Evolutionary conservation across 2,113 vertebrate genomes (phyloP), one percentile per base, ranked within the genome.

Genomic region (Myxocyprinus asiaticus): DNA sequence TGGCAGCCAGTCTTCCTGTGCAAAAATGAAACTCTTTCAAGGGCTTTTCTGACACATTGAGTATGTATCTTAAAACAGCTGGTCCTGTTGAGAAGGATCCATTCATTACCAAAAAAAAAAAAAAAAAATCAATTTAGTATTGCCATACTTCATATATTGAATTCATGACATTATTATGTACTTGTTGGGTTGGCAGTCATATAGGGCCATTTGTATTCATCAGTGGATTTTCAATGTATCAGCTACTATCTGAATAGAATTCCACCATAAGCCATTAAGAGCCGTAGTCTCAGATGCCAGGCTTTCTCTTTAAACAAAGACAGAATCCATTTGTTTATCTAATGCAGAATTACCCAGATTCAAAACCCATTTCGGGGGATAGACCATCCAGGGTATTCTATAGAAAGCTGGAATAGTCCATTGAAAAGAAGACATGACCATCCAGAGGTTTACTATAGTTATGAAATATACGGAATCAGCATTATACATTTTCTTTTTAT

Each of bases 301-400:
- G 48, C 12, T 53, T 61, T 71, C 55, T 63, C 59, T 77, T 53
- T 63, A 68, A 77, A 76, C 73, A 76, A 70, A 81, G 15, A 47
- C 50, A 65, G 63, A 81, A 84, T 84, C 82, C 75, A 81, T 84
- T 81, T 73, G 77, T 84, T 84, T 78, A 78, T 81, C 69, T 9
- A 75, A 65, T 75, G 62, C 68, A 69, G 77, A 66, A 84, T 69
- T 64, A 78, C 22, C 66, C 63, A 67, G 74, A 77, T 67, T 62
- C 43, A 56, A 77, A 83, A 55, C 44, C 67, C 70, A 66, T 80
- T 83, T 74, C 42, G 33, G 73, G 51, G 61, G 67, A 77, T 67
- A 68, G 73, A 61, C 58, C 45, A 33, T 61, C 15, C 11, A 8
- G 47, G 63, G 76, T 44, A 62, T 51, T 48, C 61, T 72, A 47